A percentile compares a stretch with the other conserved stretches of the same genome.
Conservation (phyloP, 2,888 invertebrate species). For the Sarcophaga carnaria region DNA sequence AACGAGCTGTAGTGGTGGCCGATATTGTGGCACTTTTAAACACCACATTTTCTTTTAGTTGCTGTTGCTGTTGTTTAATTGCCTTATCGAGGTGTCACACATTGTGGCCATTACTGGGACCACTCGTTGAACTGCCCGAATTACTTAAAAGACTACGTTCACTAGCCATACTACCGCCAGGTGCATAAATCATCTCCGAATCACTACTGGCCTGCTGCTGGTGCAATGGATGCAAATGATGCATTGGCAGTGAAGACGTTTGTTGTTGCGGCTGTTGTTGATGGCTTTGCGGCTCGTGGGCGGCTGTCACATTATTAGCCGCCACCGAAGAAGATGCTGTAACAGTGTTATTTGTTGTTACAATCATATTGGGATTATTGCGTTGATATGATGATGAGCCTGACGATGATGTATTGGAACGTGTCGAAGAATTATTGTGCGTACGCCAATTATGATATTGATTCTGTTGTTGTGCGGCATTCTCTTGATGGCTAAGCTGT, state of each 20-base stretch:
- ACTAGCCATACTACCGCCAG: slow-evolving; percentile 79
- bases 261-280: slow-evolving; percentile 48
- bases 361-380: slow-evolving; percentile 60
- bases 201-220: slow-evolving; percentile 70
- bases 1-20: slow-evolving; percentile 20
- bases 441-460: slow-evolving; percentile 69
- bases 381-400: slow-evolving; percentile 60
- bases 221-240: slow-evolving; percentile 65
- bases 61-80: neutral
- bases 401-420: slow-evolving; percentile 58
- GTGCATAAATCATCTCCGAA: slow-evolving; percentile 81
- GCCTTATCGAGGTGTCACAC: slow-evolving; percentile 75
- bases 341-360: slow-evolving; percentile 55
- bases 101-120: slow-evolving; percentile 78
- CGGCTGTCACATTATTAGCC: neutral
- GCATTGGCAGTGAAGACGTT: slow-evolving; percentile 48
- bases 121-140: slow-evolving; percentile 75
- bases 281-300: slow-evolving; percentile 49
- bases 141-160: slow-evolving; percentile 81
- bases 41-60: slow-evolving; percentile 28
- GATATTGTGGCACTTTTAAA: slow-evolving; percentile 5
- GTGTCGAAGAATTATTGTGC: slow-evolving; percentile 63
- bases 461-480: slow-evolving; percentile 60
- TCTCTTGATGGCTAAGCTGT: slow-evolving; percentile 14
- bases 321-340: slow-evolving; percentile 42